Conservation (phyloP, 2,113 vertebrate species). For the Sus scrofa region T2T-Sscrofa CM000828.6:53475501-53476000, state of each 20-base stretch:
- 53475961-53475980: not conserved
- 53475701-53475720: not conserved
- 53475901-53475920: slow-evolving; percentile 46
- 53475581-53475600: not conserved
- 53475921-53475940: not conserved
- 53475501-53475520: not conserved
- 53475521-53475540: not conserved
- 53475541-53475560: not conserved
- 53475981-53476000: not conserved
- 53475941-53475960: not conserved
- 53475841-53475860: slow-evolving; percentile 12
- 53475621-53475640: not conserved
- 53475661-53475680: not conserved
- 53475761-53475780: not conserved
- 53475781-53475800: slow-evolving; percentile 21
- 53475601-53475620: not conserved
- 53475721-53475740: not conserved
- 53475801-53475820: slow-evolving; percentile 3
- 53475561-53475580: not conserved
- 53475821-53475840: slow-evolving; percentile 30
- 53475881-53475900: not conserved
- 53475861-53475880: not conserved
- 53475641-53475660: not conserved
- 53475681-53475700: not conserved
- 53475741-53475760: not conserved